These are phyloP conservation scores for Drosophila chauvacae DNA, from an alignment of 1,140 invertebrate genomes.

Conservation along the genomic window DNA sequence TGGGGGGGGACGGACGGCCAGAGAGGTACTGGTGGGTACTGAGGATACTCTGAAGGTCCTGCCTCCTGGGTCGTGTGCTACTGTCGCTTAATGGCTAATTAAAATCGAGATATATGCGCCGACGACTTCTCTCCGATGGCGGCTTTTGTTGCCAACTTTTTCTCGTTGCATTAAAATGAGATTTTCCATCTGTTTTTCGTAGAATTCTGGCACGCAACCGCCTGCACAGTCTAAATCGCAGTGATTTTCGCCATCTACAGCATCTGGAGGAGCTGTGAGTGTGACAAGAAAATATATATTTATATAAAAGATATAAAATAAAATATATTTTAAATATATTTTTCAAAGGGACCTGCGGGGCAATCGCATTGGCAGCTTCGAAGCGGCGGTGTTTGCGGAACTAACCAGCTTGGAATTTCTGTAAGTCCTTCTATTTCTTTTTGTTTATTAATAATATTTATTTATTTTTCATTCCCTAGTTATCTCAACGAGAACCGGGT, in stretches of 20 bases:
- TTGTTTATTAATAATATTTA: not conserved
- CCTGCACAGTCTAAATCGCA: constrained; percentile 58
- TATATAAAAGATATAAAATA: not conserved
- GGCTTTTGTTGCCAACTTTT: constrained; percentile 55
- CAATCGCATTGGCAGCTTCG: constrained; percentile 79
- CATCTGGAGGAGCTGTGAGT: constrained; percentile 84
- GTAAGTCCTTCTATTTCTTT: constrained; percentile 73
- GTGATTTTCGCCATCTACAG: constrained; percentile 71
- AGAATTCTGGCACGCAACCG: constrained; percentile 83
- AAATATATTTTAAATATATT: not conserved
- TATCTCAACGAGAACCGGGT: constrained; percentile 76
- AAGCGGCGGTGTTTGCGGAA: constrained; percentile 65
- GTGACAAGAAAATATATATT: not conserved
- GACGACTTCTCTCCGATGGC: constrained; percentile 30
- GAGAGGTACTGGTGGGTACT: not conserved
- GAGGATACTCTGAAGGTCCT: not conserved
- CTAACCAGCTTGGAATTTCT: constrained; percentile 77
- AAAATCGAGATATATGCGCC: constrained; percentile 62
- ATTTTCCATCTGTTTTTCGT: constrained; percentile 56
- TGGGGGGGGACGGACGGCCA: not conserved
- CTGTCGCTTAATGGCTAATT: constrained; percentile 75
- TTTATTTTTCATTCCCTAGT: constrained; percentile 14
- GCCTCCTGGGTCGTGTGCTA: constrained; percentile 24
- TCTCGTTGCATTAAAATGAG: constrained; percentile 65
- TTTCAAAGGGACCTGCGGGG: constrained; percentile 83